Evolutionary conservation across 2,888 invertebrate species (phyloP).

Genomic region (Pediacus dermestoides): DNA sequence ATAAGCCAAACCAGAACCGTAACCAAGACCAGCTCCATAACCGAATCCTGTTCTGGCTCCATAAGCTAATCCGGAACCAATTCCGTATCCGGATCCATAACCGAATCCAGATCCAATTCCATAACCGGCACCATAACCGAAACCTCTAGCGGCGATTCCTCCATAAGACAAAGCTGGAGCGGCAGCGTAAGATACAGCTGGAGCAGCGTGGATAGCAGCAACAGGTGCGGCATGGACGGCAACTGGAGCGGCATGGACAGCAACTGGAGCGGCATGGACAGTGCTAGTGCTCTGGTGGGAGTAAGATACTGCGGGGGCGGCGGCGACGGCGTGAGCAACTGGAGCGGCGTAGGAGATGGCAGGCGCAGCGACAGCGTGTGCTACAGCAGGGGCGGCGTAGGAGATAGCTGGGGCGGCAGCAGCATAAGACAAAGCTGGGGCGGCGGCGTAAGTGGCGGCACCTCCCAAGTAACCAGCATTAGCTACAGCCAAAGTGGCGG

Average conservation of each 20-base stretch:
- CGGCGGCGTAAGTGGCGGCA: not conserved
- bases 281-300: no score
- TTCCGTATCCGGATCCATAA: no score
- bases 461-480: not conserved
- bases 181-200: conserved; percentile 1
- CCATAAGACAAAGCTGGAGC: not conserved
- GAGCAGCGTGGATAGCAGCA: not conserved
- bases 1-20: no score
- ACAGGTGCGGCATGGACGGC: not conserved
- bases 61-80: no score
- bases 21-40: no score
- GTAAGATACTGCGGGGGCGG: conserved; percentile 1
- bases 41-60: no score
- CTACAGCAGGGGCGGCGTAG: not conserved
- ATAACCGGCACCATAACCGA: no score
- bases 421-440: conserved; percentile 3
- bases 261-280: conserved; percentile 3
- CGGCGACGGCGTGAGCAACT: not conserved
- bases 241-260: conserved; percentile 1
- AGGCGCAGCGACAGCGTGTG: not conserved
- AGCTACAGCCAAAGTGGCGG: not conserved
- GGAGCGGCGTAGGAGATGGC: conserved; percentile 3
- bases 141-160: no score
- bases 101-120: no score
- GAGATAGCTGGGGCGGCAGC: conserved; percentile 1